phyloP scores from a whole-genome alignment of 1,140 invertebrate species.

The Rhyacophila brunnea region DNA sequence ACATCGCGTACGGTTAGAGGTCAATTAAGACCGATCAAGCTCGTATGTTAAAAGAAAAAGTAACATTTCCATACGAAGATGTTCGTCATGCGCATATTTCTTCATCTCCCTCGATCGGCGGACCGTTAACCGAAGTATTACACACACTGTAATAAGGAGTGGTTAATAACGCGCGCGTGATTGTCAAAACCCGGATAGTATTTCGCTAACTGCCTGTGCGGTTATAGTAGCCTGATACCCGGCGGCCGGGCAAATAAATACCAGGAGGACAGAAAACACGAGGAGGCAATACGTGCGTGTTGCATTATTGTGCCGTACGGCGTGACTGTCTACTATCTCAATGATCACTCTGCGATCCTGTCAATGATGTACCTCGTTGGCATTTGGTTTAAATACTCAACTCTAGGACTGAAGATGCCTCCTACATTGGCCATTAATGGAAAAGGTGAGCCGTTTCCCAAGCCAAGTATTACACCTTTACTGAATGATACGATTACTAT shows the following conservation, averaged over 20 bases:
- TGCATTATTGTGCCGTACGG: background rate
- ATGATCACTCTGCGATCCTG: constrained; percentile 6
- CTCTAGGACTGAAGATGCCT: constrained; percentile 3
- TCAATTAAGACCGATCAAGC: constrained; percentile 28
- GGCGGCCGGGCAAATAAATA: constrained; percentile 19
- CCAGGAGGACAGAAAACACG: constrained; percentile 25
- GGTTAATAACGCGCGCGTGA: constrained; percentile 31
- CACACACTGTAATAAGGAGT: constrained; percentile 16
- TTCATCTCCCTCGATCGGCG: constrained; percentile 26
- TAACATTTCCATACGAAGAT: constrained; percentile 31
- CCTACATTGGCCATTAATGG: background rate
- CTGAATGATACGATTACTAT: no score
- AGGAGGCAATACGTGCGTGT: constrained; percentile 16
- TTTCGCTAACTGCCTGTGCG: constrained; percentile 26
- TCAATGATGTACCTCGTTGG: constrained; percentile 13
- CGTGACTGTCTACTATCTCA: constrained; percentile 10
- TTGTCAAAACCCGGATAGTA: constrained; percentile 33
- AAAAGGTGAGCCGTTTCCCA: constrained; percentile 18
- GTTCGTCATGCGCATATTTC: constrained; percentile 29
- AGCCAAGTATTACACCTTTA: no score
- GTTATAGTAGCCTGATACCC: constrained; percentile 24
- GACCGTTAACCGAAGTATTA: constrained; percentile 20
- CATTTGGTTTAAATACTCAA: constrained; percentile 4
- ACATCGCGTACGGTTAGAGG: constrained; percentile 13
- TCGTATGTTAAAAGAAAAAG: constrained; percentile 26